Evolutionary conservation across 2,888 invertebrate genomes (phyloP).

Genomic region (Elegia similella): DNA sequence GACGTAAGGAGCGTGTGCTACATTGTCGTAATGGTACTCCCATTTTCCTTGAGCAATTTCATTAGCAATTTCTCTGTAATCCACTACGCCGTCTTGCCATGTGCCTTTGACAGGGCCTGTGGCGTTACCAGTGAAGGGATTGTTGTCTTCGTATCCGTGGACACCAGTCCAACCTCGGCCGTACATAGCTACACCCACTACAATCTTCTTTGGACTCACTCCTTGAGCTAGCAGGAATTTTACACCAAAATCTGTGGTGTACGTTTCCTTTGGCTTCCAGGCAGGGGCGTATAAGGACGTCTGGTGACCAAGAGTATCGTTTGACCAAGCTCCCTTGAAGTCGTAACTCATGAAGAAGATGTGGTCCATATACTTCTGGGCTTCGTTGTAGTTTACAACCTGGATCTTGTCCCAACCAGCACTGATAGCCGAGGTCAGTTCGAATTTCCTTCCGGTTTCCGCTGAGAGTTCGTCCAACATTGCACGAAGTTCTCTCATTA

Average conservation of each 20-base stretch:
- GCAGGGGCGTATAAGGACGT: constrained; percentile 65
- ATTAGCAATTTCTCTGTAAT: constrained; percentile 70
- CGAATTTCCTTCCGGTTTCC: constrained; percentile 69
- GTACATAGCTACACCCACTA: constrained; percentile 75
- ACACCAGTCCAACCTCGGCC: constrained; percentile 77
- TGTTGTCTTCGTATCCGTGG: constrained; percentile 54
- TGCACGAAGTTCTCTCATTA: constrained; percentile 70
- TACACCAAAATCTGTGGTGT: constrained; percentile 75
- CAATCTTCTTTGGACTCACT: constrained; percentile 68
- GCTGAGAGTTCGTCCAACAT: constrained; percentile 68
- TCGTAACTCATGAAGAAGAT: constrained; percentile 77
- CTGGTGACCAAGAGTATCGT: constrained; percentile 71
- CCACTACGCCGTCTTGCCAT: constrained; percentile 76
- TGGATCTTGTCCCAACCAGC: constrained; percentile 78
- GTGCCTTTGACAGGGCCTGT: constrained; percentile 72
- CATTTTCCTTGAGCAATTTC: constrained; percentile 68
- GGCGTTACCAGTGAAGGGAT: constrained; percentile 71
- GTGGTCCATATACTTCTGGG: constrained; percentile 75
- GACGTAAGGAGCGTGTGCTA: constrained; percentile 74
- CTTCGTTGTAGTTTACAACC: constrained; percentile 69
- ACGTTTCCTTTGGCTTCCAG: constrained; percentile 71
- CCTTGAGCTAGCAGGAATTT: constrained; percentile 71
- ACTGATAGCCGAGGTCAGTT: constrained; percentile 75
- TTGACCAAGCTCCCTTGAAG: constrained; percentile 77
- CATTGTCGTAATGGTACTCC: constrained; percentile 71